These are phyloP conservation scores for Cyrtonyx montezumae DNA, from an alignment of 2,113 vertebrate genomes.

Conservation along the genomic window DNA sequence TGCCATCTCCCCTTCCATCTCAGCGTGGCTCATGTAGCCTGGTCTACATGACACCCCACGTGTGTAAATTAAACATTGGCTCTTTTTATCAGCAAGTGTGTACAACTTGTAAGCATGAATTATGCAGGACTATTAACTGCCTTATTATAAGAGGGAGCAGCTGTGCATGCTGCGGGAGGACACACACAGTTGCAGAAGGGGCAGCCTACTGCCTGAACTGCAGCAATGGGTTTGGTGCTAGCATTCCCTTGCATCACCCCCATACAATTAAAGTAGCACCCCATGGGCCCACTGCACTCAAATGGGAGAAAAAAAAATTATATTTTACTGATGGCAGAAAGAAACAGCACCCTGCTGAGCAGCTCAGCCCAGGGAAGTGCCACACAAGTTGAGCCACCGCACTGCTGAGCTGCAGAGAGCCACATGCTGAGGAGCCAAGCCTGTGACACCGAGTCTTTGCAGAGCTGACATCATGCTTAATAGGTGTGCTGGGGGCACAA, in stretches of 20 bases:
- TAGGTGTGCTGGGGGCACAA: neutral
- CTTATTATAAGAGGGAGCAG: conserved; percentile 54
- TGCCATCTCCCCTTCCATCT: neutral
- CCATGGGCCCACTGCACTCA: neutral
- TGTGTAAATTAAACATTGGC: conserved; percentile 67
- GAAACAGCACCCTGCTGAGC: neutral
- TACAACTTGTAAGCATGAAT: conserved; percentile 80
- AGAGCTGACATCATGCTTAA: neutral
- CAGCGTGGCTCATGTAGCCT: neutral
- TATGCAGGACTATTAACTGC: conserved; percentile 74
- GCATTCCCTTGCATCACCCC: rapidly evolving
- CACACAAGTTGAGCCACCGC: rapidly evolving
- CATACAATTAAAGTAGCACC: neutral
- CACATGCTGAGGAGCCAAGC: neutral
- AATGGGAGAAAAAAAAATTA: neutral
- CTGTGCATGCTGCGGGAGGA: conserved; percentile 27
- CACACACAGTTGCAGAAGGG: neutral
- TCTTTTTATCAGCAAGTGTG: conserved; percentile 68
- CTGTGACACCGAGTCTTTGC: neutral
- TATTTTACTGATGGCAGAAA: neutral
- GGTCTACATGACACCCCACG: conserved; percentile 11
- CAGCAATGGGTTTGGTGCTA: neutral
- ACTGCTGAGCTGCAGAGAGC: neutral
- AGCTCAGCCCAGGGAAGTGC: rapidly evolving
- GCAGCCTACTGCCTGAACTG: neutral